A percentile compares a stretch with the other conserved stretches of the same genome.
phyloP scores from a whole-genome alignment of 1,140 invertebrate genomes.

The Stegodyphus dumicola region DNA sequence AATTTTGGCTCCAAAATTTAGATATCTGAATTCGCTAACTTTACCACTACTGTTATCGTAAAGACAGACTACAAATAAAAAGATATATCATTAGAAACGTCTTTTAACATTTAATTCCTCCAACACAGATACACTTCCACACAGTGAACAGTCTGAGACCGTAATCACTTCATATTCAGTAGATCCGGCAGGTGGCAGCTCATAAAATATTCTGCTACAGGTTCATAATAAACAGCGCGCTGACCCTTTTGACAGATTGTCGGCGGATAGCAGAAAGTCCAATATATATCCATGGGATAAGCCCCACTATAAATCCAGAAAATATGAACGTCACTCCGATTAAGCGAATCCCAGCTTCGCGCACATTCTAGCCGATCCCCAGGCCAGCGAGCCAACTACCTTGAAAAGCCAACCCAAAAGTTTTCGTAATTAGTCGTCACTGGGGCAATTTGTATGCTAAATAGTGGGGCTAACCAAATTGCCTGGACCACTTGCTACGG shows the following conservation, averaged over 20 bases:
- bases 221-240: constrained; percentile 38
- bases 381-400: neutral
- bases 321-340: neutral
- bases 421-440: constrained; percentile 60
- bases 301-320: constrained; percentile 42
- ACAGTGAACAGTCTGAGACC: neutral
- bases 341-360: constrained; percentile 19
- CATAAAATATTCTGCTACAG: constrained; percentile 42
- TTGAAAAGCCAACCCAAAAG: constrained; percentile 51
- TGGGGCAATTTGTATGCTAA: constrained; percentile 61
- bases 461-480: constrained; percentile 60
- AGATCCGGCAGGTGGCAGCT: constrained; percentile 17
- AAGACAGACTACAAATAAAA: no score
- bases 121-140: neutral
- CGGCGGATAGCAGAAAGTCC: no score
- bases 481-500: constrained; percentile 59
- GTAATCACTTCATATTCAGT: constrained; percentile 35
- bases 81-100: no score
- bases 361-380: constrained; percentile 13
- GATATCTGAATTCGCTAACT: no score
- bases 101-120: no score
- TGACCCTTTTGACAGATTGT: constrained; percentile 41
- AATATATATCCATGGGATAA: neutral
- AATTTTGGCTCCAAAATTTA: no score
- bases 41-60: no score